Evolutionary conservation across 2,113 vertebrate genomes (phyloP).

Genomic region (Gymnorhina tibicen): DNA sequence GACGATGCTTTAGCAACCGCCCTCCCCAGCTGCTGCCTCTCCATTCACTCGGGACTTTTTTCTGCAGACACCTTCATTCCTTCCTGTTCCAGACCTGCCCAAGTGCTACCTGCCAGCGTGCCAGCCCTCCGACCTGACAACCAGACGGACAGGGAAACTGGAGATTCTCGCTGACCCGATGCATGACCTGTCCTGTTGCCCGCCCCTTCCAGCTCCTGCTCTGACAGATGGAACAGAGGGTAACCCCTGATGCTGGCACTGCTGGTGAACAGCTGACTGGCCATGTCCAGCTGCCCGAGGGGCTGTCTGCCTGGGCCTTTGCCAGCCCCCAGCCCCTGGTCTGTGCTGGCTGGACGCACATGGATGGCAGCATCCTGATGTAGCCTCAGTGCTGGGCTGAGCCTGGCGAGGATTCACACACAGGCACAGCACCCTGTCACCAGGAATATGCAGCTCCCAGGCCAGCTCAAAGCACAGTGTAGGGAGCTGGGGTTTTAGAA

Average conservation of each 20-base stretch:
- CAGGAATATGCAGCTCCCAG: accelerated
- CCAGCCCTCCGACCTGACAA: not conserved
- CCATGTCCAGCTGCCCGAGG: not conserved
- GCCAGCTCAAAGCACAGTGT: not conserved
- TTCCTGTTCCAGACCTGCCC: not conserved
- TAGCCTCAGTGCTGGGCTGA: not conserved
- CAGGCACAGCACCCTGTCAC: not conserved
- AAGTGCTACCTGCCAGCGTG: not conserved
- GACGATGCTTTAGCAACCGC: not conserved
- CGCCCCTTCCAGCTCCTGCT: not conserved
- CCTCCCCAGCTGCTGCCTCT: not conserved
- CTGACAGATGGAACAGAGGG: not conserved
- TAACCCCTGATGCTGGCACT: not conserved
- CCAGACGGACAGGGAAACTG: not conserved
- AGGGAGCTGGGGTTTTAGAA: not conserved
- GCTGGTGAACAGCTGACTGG: not conserved
- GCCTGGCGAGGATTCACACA: accelerated
- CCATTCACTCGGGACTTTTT: not conserved
- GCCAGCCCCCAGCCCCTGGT: not conserved
- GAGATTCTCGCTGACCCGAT: not conserved
- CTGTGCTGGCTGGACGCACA: accelerated
- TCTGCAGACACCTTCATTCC: conserved; percentile 30
- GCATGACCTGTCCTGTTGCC: not conserved
- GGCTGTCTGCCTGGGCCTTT: not conserved
- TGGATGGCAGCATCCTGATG: accelerated